These are phyloP conservation scores for Drosophila biarmipes DNA, from an alignment of 1,140 invertebrate genomes.

Conservation along the genomic window DNA sequence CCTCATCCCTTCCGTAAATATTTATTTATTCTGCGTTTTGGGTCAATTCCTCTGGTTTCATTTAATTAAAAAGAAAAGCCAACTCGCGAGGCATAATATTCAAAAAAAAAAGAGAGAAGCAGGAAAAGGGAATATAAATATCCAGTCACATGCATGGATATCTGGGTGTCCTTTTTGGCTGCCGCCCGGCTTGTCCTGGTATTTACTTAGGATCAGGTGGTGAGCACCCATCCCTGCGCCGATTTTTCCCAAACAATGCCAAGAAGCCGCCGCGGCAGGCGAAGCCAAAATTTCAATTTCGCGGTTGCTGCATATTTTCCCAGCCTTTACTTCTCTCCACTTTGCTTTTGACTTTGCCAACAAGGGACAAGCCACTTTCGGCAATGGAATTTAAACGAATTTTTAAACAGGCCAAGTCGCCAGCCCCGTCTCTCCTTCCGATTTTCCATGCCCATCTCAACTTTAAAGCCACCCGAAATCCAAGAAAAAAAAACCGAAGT, in stretches of 20 bases:
- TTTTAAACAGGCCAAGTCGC: conserved; percentile 42
- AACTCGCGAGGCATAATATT: conserved; percentile 58
- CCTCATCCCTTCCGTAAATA: conserved; percentile 25
- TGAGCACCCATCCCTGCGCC: conserved; percentile 52
- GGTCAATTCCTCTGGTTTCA: conserved; percentile 84
- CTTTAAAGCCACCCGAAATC: conserved; percentile 29
- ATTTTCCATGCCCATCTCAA: conserved; percentile 36
- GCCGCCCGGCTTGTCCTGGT: conserved; percentile 45
- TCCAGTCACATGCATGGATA: conserved; percentile 67
- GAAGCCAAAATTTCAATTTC: conserved; percentile 83
- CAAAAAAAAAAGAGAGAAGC: conserved; percentile 28
- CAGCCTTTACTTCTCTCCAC: conserved; percentile 53
- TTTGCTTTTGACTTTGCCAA: conserved; percentile 56
- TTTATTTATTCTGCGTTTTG: conserved; percentile 81
- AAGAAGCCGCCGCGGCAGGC: conserved; percentile 65
- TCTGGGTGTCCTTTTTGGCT: conserved; percentile 46
- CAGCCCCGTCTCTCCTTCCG: neutral
- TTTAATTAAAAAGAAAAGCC: conserved; percentile 84
- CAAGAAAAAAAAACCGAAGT: conserved; percentile 18
- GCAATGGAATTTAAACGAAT: conserved; percentile 82
- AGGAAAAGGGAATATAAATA: conserved; percentile 31
- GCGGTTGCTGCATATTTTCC: conserved; percentile 82
- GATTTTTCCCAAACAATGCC: conserved; percentile 46
- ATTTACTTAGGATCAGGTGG: conserved; percentile 84
- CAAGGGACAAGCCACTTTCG: conserved; percentile 46